phyloP scores from a whole-genome alignment of 2,797 vertebrate genomes.

The Fistularia tabacaria region DNA sequence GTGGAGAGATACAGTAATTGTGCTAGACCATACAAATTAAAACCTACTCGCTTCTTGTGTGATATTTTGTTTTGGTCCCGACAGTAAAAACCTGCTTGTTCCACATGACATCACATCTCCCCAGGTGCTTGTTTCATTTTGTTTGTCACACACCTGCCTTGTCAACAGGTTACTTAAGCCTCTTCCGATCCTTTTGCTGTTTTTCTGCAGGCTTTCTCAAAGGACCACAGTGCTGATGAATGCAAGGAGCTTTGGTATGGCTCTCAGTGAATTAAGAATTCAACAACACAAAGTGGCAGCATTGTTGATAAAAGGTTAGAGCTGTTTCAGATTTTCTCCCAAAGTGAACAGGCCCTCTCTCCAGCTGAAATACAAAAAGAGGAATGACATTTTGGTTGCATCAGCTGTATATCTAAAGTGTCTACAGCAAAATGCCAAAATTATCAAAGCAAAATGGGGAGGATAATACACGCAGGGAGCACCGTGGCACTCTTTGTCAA shows the following conservation, averaged over 20 bases:
- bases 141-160: conserved; percentile 43
- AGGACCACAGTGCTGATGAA: conserved; percentile 40
- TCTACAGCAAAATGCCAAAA: conserved; percentile 68
- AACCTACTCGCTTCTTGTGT: too few species aligned
- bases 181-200: conserved; percentile 9
- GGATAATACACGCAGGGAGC: conserved; percentile 51
- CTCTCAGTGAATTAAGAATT: conserved; percentile 65
- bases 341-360: conserved; percentile 67
- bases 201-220: conserved; percentile 38
- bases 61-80: neutral
- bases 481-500: conserved; percentile 51
- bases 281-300: conserved; percentile 64
- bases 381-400: conserved; percentile 71
- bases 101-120: conserved; percentile 3
- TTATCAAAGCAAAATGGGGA: conserved; percentile 67
- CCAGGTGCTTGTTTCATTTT: conserved; percentile 40
- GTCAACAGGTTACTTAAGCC: conserved; percentile 51
- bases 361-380: conserved; percentile 49
- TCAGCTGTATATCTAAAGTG: conserved; percentile 70
- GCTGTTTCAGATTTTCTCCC: conserved; percentile 64
- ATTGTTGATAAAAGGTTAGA: conserved; percentile 74
- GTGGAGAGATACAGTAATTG: too few species aligned
- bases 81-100: neutral
- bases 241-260: conserved; percentile 48
- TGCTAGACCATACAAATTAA: too few species aligned